A percentile compares a stretch with the other conserved stretches of the same genome.
Conservation (phyloP, 2,113 vertebrate species). For the Charadrius vociferus region DNA sequence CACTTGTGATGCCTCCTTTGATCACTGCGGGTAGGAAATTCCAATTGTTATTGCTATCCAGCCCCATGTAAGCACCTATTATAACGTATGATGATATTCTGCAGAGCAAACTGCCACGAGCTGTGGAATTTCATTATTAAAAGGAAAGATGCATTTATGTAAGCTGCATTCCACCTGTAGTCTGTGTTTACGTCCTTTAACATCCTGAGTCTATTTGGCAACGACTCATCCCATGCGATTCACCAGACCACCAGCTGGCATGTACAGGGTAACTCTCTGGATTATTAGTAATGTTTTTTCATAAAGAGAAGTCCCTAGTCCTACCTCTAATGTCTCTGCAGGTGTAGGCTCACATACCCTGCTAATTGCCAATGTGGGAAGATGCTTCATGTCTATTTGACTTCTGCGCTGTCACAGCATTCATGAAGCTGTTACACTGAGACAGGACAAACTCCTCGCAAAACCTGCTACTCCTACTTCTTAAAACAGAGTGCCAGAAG, state of each 20-base stretch:
- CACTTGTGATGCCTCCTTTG: neutral
- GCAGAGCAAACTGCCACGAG: neutral
- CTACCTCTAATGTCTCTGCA: neutral
- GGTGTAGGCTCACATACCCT: neutral
- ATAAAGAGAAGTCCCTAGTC: neutral
- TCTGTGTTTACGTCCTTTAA: neutral
- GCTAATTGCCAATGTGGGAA: neutral
- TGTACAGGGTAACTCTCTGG: neutral
- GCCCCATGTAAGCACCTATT: neutral
- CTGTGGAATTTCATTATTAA: neutral
- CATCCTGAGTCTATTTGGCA: neutral
- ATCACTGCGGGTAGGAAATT: neutral
- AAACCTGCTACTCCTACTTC: neutral
- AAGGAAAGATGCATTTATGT: neutral
- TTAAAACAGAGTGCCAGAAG: neutral
- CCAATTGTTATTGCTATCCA: constrained; percentile 4
- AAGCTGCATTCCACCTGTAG: neutral
- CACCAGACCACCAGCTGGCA: neutral
- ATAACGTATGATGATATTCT: neutral
- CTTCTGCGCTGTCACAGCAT: neutral
- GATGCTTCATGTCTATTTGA: neutral
- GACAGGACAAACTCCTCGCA: neutral
- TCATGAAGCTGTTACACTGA: neutral
- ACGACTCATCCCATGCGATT: neutral
- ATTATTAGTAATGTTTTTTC: neutral